Percentiles rank a stretch among this genome's conserved stretches.
Conservation (phyloP, 2,797 vertebrate genomes). For the Lacerta agilis region DNA sequence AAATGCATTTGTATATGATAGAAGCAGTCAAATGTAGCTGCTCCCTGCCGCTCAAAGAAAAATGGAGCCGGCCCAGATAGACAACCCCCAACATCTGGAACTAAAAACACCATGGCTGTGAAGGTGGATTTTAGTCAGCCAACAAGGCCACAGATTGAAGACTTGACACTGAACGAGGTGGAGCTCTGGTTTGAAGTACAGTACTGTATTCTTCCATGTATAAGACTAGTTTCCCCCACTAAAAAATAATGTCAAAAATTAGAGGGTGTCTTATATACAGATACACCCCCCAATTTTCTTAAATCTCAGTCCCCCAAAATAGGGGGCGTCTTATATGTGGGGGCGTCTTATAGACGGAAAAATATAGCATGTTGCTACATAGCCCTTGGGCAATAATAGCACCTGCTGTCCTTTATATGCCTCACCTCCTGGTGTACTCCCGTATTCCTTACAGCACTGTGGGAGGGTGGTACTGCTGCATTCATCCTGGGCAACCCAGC, state of each 20-base stretch:
- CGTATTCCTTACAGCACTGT: conserved; percentile 17
- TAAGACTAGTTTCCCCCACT: too few species aligned
- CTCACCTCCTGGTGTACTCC: conserved; percentile 48
- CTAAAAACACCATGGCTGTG: background rate
- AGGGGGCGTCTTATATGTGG: too few species aligned
- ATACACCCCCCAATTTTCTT: too few species aligned
- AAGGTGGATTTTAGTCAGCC: background rate
- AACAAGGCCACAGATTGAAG: background rate
- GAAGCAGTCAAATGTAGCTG: background rate
- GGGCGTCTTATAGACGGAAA: too few species aligned
- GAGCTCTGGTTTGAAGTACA: background rate
- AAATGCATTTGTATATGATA: background rate
- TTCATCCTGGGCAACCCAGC: conserved; percentile 28
- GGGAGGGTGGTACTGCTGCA: background rate
- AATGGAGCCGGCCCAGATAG: background rate
- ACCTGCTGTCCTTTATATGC: rapidly evolving
- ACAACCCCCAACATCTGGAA: background rate
- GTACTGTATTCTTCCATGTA: too few species aligned
- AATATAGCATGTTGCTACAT: too few species aligned
- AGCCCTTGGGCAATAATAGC: background rate
- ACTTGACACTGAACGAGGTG: background rate
- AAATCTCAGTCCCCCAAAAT: too few species aligned
- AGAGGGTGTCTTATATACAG: too few species aligned
- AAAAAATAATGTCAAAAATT: too few species aligned
- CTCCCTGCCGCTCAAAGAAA: background rate